A percentile compares a stretch with the other conserved stretches of the same genome.
These are phyloP conservation scores for Hecatera dysodea DNA, from an alignment of 2,888 invertebrate genomes.

Conservation along the genomic window DNA sequence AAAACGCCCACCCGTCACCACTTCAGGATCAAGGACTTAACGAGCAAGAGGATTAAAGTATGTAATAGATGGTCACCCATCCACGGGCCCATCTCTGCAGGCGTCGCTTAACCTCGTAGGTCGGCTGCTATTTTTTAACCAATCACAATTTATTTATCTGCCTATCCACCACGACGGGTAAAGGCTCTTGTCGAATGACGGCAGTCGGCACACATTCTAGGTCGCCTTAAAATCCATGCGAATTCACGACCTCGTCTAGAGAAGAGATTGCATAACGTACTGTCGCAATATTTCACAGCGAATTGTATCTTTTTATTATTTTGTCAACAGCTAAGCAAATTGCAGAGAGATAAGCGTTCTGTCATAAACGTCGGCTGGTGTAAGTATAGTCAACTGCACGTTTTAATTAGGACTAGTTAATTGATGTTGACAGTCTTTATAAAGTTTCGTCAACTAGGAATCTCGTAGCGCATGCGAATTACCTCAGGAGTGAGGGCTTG, in stretches of 20 bases:
- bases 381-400: neutral
- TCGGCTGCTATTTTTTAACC: too few relatives aligned
- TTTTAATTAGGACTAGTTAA: neutral
- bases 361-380: conserved; percentile 17
- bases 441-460: too few relatives aligned
- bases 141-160: neutral
- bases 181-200: neutral
- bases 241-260: conserved; percentile 6
- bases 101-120: too few relatives aligned
- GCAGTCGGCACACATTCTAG: neutral
- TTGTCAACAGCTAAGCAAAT: conserved; percentile 13
- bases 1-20: too few relatives aligned
- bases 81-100: too few relatives aligned
- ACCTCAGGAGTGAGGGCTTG: too few relatives aligned
- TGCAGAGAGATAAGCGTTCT: conserved; percentile 36
- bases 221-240: neutral
- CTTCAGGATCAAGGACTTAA: too few relatives aligned
- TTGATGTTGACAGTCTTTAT: neutral
- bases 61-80: too few relatives aligned
- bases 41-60: too few relatives aligned
- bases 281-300: conserved; percentile 2
- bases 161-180: neutral
- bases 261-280: conserved; percentile 8
- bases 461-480: too few relatives aligned
- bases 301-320: conserved; percentile 41